These are phyloP conservation scores for Toxostoma redivivum DNA, from an alignment of 2,113 vertebrate genomes.

Conservation along the genomic window DNA sequence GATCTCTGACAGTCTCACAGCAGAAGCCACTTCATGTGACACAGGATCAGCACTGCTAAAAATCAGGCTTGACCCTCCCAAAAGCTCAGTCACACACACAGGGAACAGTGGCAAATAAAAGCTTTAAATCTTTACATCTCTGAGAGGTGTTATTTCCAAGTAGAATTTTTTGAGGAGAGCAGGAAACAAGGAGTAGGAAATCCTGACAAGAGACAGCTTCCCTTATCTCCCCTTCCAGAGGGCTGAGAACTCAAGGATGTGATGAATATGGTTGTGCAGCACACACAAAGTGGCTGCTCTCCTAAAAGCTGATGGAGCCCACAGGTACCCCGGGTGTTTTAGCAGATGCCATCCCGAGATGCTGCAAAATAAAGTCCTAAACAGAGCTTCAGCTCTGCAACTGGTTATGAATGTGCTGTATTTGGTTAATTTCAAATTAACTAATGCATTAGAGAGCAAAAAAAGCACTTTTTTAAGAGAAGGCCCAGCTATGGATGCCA, in stretches of 20 bases:
- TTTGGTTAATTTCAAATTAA: background rate
- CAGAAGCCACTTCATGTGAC: background rate
- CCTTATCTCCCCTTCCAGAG: background rate
- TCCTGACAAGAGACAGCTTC: background rate
- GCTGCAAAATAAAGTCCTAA: background rate
- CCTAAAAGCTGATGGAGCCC: background rate
- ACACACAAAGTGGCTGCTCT: background rate
- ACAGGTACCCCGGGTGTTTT: rapidly evolving
- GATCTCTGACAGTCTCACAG: background rate
- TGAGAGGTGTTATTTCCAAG: background rate
- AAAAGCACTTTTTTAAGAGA: background rate
- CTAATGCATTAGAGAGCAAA: background rate
- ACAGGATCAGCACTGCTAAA: background rate
- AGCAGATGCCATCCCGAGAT: background rate
- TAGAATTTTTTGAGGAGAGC: background rate
- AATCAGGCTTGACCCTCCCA: background rate
- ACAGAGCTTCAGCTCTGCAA: background rate
- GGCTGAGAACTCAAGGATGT: background rate
- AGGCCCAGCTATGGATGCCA: background rate
- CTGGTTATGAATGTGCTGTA: background rate
- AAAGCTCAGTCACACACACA: background rate
- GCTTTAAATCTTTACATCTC: background rate
- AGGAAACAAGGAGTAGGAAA: background rate
- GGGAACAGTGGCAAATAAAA: background rate
- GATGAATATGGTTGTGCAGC: background rate